Conservation (phyloP, 1,140 invertebrate genomes). For the Carposina sasakii region DNA sequence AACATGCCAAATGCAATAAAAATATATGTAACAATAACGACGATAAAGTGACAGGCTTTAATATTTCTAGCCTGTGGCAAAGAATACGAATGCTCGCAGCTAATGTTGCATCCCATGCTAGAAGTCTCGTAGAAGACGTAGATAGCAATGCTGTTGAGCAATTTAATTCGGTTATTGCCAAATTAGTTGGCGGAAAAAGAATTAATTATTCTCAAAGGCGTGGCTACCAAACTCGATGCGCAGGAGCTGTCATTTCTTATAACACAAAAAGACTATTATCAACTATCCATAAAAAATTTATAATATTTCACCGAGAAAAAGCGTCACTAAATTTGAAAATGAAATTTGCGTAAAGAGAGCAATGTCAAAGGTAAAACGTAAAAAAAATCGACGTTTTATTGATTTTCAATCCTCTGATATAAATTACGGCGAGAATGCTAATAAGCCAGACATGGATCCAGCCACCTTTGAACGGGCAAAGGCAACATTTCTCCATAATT, state of each 20-base stretch:
- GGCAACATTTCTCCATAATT: neutral
- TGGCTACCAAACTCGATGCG: slow-evolving; percentile 13
- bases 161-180: slow-evolving; percentile 17
- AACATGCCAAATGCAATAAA: no score
- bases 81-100: neutral
- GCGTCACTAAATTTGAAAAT: no score
- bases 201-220: slow-evolving; percentile 14
- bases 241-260: slow-evolving; percentile 15
- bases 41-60: no score
- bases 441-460: no score
- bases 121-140: slow-evolving; percentile 6
- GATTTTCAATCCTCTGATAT: no score
- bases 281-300: neutral
- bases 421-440: no score
- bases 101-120: neutral
- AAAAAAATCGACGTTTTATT: neutral
- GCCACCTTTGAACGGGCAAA: neutral
- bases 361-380: neutral
- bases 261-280: slow-evolving; percentile 5
- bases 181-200: slow-evolving; percentile 23
- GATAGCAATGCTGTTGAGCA: slow-evolving; percentile 17
- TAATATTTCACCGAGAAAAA: no score
- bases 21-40: no score
- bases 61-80: no score
- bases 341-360: no score